Conservation (phyloP, 2,113 vertebrate species). For the Macrotis lagotis region DNA sequence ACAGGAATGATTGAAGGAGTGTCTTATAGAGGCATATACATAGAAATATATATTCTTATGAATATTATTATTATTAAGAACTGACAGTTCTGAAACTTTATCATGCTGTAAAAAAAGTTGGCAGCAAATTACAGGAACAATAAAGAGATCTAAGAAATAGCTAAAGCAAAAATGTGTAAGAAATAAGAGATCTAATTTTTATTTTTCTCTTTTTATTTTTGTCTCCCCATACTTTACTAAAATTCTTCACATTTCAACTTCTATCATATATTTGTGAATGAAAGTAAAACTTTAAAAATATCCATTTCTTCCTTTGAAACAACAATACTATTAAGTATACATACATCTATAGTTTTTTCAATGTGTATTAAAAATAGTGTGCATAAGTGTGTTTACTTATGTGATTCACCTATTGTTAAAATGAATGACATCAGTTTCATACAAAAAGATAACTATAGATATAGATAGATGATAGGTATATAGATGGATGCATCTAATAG, state of each 20-base stretch:
- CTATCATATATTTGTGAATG: neutral
- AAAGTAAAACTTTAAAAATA: neutral
- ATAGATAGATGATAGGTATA: too few species aligned
- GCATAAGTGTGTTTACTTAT: neutral
- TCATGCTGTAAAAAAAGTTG: conserved; percentile 2
- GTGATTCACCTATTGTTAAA: neutral
- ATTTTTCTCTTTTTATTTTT: neutral
- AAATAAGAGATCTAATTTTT: neutral
- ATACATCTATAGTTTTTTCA: neutral
- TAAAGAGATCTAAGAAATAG: neutral
- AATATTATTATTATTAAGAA: neutral
- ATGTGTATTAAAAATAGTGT: neutral
- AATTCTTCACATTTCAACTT: neutral
- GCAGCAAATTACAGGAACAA: conserved; percentile 19
- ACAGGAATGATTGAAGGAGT: conserved; percentile 44
- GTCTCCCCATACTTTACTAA: neutral
- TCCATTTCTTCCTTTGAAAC: neutral
- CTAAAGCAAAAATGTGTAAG: neutral
- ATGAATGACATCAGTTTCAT: neutral
- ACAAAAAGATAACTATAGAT: neutral
- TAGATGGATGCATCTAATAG: too few species aligned
- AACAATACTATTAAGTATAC: neutral
- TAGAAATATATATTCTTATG: neutral
- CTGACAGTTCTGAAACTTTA: conserved; percentile 43
- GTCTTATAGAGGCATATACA: conserved; percentile 33